Evolutionary conservation across 2,113 vertebrate species (phyloP).

Genomic region (Upupa epops): DNA sequence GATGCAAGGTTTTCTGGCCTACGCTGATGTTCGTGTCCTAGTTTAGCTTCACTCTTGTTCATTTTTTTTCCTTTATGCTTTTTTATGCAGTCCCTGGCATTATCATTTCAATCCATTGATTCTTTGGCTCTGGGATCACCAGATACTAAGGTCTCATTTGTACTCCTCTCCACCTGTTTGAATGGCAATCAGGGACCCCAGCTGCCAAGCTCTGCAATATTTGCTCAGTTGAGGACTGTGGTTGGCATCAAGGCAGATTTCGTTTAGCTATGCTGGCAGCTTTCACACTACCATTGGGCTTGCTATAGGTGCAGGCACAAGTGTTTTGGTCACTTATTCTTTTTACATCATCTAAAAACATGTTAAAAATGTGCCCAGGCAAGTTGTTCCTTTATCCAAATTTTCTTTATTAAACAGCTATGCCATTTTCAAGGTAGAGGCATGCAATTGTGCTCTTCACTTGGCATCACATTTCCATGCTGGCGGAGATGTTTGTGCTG

Average conservation of each 20-base stretch:
- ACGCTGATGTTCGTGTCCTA: neutral
- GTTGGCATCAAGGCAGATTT: conserved; percentile 33
- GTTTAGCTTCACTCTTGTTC: neutral
- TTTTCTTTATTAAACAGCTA: conserved; percentile 33
- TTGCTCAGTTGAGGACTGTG: conserved; percentile 15
- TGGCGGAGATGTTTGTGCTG: conserved; percentile 49
- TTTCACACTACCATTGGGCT: neutral
- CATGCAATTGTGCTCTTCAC: neutral
- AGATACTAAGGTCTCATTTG: conserved; percentile 36
- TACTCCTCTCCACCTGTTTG: conserved; percentile 65
- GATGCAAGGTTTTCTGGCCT: neutral
- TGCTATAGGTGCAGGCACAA: conserved; percentile 22
- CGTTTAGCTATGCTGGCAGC: conserved; percentile 50
- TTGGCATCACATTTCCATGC: neutral
- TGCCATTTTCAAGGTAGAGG: conserved; percentile 44
- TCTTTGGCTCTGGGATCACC: conserved; percentile 48
- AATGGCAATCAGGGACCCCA: conserved; percentile 47
- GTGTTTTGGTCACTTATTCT: conserved; percentile 43
- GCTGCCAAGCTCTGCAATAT: conserved; percentile 58
- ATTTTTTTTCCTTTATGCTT: neutral
- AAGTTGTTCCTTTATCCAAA: conserved; percentile 19
- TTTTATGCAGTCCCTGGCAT: neutral
- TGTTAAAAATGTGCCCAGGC: neutral
- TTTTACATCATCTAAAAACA: conserved; percentile 17
- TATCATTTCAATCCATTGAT: conserved; percentile 18